These are phyloP conservation scores for Scylla paramamosain DNA, from an alignment of 1,140 invertebrate genomes.

Conservation along the genomic window DNA sequence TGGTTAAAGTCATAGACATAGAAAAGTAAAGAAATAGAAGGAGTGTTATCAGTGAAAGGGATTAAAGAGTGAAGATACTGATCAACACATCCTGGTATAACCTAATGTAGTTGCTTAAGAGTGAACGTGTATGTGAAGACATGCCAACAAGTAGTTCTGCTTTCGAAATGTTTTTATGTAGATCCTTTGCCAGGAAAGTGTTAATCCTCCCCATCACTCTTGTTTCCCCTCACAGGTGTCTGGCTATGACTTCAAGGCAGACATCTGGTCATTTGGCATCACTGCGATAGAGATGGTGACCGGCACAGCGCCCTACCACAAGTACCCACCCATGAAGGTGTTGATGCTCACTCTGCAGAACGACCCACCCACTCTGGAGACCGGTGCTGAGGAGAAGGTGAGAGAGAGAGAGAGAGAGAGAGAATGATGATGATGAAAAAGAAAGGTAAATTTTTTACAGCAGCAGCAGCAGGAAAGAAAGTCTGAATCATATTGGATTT, in stretches of 20 bases:
- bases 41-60: too few species aligned
- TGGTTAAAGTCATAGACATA: too few species aligned
- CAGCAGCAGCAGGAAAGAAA: background rate
- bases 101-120: too few species aligned
- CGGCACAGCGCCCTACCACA: constrained; percentile 98
- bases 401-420: background rate
- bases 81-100: too few species aligned
- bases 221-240: constrained; percentile 86
- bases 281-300: constrained; percentile 99
- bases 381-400: constrained; percentile 93
- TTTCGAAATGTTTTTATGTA: background rate
- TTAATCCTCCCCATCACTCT: background rate
- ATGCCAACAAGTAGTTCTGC: too few species aligned
- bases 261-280: constrained; percentile 99
- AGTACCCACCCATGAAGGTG: constrained; percentile 99
- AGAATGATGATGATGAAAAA: background rate
- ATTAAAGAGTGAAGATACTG: too few species aligned
- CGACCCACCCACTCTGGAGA: constrained; percentile 97
- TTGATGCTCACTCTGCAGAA: constrained; percentile 85
- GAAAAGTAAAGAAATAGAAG: too few species aligned
- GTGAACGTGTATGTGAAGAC: too few species aligned
- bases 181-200: background rate
- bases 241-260: constrained; percentile 99
- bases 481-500: background rate
- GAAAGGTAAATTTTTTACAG: background rate